Percentiles rank a stretch among this genome's conserved stretches.
These are phyloP conservation scores for Phylloscopus whistleri DNA, from an alignment of 2,113 vertebrate species.

Conservation along the genomic window DNA sequence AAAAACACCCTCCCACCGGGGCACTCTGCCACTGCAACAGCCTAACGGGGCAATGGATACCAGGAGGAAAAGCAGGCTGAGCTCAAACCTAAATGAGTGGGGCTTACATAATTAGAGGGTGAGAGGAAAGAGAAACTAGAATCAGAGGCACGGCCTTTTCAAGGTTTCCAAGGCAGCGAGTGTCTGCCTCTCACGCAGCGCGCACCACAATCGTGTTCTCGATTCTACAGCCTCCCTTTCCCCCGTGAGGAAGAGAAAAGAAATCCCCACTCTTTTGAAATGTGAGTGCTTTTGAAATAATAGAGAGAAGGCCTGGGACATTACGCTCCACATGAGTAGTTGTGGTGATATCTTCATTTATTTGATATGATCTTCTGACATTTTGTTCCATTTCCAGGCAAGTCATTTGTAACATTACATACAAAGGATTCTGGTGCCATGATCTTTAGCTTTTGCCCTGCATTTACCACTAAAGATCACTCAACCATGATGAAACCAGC, in stretches of 20 bases:
- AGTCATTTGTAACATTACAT: not conserved
- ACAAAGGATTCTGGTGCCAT: not conserved
- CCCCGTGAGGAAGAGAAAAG: not conserved
- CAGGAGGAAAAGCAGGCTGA: conserved; percentile 1
- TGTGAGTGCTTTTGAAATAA: conserved; percentile 24
- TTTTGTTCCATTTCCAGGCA: not conserved
- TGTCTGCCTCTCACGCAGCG: conserved; percentile 16
- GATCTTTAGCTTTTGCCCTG: conserved; percentile 49
- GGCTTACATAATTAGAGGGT: conserved; percentile 52
- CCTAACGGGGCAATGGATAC: conserved; percentile 1
- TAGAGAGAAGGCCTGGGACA: conserved; percentile 9
- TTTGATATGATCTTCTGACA: conserved; percentile 10
- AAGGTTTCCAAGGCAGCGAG: conserved; percentile 66
- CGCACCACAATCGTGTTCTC: not conserved
- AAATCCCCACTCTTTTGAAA: not conserved
- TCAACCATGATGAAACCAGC: not conserved
- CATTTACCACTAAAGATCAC: not conserved
- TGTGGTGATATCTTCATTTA: conserved; percentile 34
- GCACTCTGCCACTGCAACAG: not conserved
- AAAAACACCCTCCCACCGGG: not conserved
- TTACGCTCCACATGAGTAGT: conserved; percentile 16
- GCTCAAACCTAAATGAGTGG: conserved; percentile 27
- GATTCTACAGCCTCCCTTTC: not conserved
- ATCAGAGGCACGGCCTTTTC: conserved; percentile 1
- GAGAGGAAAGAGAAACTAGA: conserved; percentile 36